A percentile compares a stretch with the other conserved stretches of the same genome.
phyloP scores from a whole-genome alignment of 2,888 invertebrate species.

The Aspidiotus rigidus region DNA sequence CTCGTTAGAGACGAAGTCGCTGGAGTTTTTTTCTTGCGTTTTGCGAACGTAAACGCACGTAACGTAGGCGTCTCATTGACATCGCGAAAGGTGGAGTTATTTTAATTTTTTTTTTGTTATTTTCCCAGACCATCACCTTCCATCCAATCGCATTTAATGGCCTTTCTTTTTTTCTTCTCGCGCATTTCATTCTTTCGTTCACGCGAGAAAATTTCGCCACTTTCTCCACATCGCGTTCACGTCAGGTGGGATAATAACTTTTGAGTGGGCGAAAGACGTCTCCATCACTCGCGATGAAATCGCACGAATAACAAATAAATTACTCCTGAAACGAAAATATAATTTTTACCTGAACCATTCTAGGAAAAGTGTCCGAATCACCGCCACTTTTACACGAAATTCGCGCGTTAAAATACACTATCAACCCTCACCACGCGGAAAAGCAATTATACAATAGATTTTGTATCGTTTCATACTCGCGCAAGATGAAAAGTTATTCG shows the following conservation, averaged over 20 bases:
- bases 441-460: background rate
- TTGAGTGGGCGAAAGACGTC: no score
- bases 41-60: background rate
- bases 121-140: slow-evolving; percentile 2
- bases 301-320: no score
- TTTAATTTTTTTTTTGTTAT: slow-evolving; percentile 5
- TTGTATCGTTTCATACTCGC: background rate
- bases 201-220: background rate
- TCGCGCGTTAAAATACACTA: background rate
- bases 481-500: no score
- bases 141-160: background rate
- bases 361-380: no score
- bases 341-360: no score
- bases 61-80: background rate
- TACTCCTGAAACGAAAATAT: no score
- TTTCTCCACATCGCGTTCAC: background rate
- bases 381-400: background rate
- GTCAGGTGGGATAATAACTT: no score
- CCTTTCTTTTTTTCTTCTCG: background rate
- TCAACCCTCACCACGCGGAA: slow-evolving; percentile 1
- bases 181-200: background rate
- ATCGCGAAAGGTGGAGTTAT: slow-evolving; percentile 14
- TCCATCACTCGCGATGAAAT: no score
- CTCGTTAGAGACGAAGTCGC: background rate
- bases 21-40: background rate